Conservation (phyloP, 2,797 vertebrate species). For the Dendrocincla tyrannina region DNA sequence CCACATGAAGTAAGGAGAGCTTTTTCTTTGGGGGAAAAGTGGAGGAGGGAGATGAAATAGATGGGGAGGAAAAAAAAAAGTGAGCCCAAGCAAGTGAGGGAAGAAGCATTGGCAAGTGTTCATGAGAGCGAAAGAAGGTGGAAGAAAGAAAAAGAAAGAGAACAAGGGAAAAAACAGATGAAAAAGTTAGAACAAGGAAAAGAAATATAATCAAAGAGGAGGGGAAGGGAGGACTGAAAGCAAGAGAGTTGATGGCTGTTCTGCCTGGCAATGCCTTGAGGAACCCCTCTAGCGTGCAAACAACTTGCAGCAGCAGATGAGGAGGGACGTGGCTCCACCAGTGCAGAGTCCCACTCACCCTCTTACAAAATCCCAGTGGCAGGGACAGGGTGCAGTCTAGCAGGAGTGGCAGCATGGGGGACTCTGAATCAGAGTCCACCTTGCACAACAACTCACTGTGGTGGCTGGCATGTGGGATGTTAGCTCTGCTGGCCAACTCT, state of each 20-base stretch:
- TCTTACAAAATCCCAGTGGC: neutral
- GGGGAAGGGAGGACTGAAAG: neutral
- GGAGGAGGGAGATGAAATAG: constrained; percentile 25
- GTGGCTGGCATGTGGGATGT: constrained; percentile 83
- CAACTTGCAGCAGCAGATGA: constrained; percentile 17
- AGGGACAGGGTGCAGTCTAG: constrained; percentile 33
- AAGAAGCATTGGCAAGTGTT: constrained; percentile 3
- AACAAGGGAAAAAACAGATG: neutral
- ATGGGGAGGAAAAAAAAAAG: constrained; percentile 43
- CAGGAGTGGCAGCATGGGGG: constrained; percentile 61
- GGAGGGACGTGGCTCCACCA: neutral
- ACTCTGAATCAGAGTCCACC: constrained; percentile 76
- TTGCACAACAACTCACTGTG: constrained; percentile 80
- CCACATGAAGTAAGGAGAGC: constrained; percentile 24
- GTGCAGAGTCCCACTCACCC: neutral
- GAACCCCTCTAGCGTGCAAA: neutral
- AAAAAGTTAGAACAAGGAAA: neutral
- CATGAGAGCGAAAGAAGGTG: neutral
- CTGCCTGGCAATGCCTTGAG: constrained; percentile 24
- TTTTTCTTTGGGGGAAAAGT: constrained; percentile 12
- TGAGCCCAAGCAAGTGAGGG: neutral
- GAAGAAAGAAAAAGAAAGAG: neutral
- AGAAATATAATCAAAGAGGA: neutral
- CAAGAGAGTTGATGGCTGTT: neutral
- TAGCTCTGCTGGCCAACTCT: constrained; percentile 81